These are phyloP conservation scores for Drosophila prosaltans DNA, from an alignment of 1,140 invertebrate genomes.

Conservation along the genomic window DNA sequence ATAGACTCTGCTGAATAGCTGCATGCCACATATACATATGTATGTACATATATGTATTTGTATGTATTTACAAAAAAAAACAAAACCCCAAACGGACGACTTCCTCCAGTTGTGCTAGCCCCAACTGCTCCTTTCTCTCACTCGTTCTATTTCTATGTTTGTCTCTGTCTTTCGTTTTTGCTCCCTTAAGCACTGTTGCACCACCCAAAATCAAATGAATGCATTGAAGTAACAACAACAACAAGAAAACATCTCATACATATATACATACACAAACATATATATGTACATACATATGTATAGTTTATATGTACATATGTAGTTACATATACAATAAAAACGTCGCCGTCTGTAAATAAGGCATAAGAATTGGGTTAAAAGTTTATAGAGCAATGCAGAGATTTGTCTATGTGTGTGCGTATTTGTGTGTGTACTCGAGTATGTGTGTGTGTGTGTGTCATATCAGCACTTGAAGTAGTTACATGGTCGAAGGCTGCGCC, in stretches of 20 bases:
- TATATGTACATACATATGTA: not conserved
- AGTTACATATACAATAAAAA: conserved; percentile 55
- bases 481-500: conserved; percentile 76
- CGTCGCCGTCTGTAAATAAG: conserved; percentile 73
- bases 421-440: not conserved
- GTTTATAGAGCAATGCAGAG: conserved; percentile 78
- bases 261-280: not conserved
- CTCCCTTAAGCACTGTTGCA: conserved; percentile 9
- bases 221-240: conserved; percentile 19
- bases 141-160: not conserved
- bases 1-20: not conserved
- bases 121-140: not conserved
- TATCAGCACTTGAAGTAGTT: conserved; percentile 74
- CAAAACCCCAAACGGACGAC: conserved; percentile 6
- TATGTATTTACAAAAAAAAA: conserved; percentile 1
- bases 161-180: not conserved
- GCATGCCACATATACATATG: not conserved
- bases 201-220: conserved; percentile 20
- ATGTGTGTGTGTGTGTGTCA: conserved; percentile 37
- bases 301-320: not conserved
- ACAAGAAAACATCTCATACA: not conserved
- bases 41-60: not conserved
- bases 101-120: conserved; percentile 6
- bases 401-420: conserved; percentile 50
- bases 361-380: conserved; percentile 77